These are phyloP conservation scores for Ostrea denselamellosa DNA, from an alignment of 1,140 invertebrate species.

Conservation along the genomic window DNA sequence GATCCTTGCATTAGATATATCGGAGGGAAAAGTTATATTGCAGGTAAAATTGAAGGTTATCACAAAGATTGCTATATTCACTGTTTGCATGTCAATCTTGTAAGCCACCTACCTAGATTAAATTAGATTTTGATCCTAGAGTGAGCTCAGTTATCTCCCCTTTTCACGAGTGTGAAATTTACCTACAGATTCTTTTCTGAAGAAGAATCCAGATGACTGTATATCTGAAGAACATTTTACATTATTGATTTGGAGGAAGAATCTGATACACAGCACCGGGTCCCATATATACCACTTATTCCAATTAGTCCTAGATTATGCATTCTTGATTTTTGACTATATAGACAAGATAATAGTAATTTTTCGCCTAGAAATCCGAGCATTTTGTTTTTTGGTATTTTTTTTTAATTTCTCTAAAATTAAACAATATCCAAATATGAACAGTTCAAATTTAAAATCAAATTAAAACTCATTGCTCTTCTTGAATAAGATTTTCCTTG, in stretches of 20 bases:
- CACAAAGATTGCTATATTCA: background rate
- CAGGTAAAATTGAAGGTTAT: background rate
- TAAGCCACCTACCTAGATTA: background rate
- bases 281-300: background rate
- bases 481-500: no score
- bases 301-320: no score
- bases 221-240: background rate
- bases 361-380: no score
- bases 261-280: background rate
- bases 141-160: background rate
- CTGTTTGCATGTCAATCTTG: background rate
- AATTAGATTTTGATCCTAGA: background rate
- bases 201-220: background rate
- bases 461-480: no score
- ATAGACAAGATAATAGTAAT: no score
- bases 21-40: background rate
- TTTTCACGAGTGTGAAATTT: background rate
- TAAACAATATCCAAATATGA: no score
- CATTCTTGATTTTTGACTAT: no score
- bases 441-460: no score
- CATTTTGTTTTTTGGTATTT: no score
- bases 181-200: background rate
- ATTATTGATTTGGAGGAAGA: background rate
- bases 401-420: no score
- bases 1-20: background rate